A percentile compares a stretch with the other conserved stretches of the same genome.
phyloP scores from a whole-genome alignment of 2,113 vertebrate genomes.

The Amblyornis subalaris region DNA sequence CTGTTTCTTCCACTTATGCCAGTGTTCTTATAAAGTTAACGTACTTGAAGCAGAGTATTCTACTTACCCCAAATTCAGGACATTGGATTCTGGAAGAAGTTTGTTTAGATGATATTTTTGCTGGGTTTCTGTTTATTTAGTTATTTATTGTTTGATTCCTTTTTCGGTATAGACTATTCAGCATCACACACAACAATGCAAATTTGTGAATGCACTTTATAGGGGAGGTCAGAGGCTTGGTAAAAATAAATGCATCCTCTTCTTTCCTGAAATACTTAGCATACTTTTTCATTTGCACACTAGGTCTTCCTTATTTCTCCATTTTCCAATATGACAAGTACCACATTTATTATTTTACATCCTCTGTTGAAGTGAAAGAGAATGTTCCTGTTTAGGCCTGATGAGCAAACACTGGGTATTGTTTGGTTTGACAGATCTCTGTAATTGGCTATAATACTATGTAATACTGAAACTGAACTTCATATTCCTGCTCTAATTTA shows the following conservation, averaged over 20 bases:
- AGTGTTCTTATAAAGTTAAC: neutral
- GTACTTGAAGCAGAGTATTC: neutral
- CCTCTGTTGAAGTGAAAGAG: neutral
- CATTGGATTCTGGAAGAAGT: neutral
- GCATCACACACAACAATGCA: neutral
- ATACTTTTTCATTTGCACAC: neutral
- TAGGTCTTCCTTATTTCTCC: neutral
- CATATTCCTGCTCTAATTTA: neutral
- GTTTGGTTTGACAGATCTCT: neutral
- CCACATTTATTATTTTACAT: neutral
- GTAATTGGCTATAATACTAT: neutral
- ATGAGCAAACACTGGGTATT: neutral
- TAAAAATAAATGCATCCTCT: neutral
- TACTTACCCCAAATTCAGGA: neutral
- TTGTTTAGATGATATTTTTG: neutral
- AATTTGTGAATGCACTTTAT: rapidly evolving
- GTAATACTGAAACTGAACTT: neutral
- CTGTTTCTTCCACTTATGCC: neutral
- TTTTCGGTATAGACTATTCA: neutral
- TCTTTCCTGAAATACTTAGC: neutral
- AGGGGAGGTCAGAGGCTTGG: neutral
- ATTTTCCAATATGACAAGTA: neutral
- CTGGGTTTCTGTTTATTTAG: neutral
- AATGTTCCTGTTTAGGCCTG: neutral
- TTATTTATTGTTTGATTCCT: neutral